A percentile compares a stretch with the other conserved stretches of the same genome.
Conservation (phyloP, 2,888 invertebrate genomes). For the Brachypterus glaber region DNA sequence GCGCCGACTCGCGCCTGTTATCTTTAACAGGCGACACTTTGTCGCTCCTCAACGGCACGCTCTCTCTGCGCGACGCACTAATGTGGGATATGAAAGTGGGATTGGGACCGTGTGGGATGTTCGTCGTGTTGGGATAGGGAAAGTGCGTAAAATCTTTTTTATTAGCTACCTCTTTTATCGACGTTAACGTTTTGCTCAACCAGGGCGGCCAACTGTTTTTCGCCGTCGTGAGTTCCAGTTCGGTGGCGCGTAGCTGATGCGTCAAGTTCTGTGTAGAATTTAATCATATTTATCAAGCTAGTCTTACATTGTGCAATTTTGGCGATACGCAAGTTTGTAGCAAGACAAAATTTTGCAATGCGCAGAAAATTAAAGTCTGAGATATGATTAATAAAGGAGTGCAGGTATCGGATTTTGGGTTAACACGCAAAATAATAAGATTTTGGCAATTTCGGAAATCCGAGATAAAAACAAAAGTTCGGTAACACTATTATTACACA, state of each 20-base stretch:
- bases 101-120: conserved; percentile 24
- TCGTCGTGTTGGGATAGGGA: conserved; percentile 27
- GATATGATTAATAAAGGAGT: too few species aligned
- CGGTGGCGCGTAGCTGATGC: conserved; percentile 77
- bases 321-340: too few species aligned
- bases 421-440: too few species aligned
- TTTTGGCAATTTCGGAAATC: too few species aligned
- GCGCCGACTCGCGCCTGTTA: conserved; percentile 35
- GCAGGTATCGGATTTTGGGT: too few species aligned
- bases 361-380: too few species aligned
- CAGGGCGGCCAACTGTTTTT: conserved; percentile 81
- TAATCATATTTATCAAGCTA: too few species aligned
- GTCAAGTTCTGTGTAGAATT: conserved; percentile 89
- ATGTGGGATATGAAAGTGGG: conserved; percentile 41
- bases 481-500: too few species aligned
- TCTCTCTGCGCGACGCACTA: conserved; percentile 40
- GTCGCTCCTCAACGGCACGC: conserved; percentile 37
- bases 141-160: conserved; percentile 43
- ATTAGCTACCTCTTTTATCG: conserved; percentile 63
- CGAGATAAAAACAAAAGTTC: too few species aligned
- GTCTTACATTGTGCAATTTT: too few species aligned
- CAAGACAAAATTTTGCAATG: too few species aligned
- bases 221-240: conserved; percentile 62
- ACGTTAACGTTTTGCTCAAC: conserved; percentile 85
- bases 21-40: conserved; percentile 23